Base-by-base conservation (phyloP, 2,888 invertebrate genomes). In the Drosophila dives region DNA sequence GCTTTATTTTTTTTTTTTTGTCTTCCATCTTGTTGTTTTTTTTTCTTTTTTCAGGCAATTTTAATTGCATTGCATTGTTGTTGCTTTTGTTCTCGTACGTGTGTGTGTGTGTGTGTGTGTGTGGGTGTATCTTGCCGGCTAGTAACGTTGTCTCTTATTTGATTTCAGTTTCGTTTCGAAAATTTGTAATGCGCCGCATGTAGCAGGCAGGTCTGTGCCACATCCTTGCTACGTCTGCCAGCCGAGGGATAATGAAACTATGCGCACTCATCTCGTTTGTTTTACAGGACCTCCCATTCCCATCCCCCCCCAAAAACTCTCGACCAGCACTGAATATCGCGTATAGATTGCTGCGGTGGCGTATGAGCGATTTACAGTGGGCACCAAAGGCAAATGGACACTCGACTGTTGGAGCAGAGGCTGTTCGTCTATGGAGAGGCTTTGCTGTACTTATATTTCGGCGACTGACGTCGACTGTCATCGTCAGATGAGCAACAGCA, bases 101-200 rank as follows among this genome's bases (percentile, higher is more conserved):
- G 55, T 72, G 65, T 23, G 50, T 60, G 17, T 62, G n/a, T 45
- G 8, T 38, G 50, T 53, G 26, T 58, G 33, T 60, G 15, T 36
- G 56, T 42, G 32, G 20, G 56, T 71, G 40, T 64, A 15, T 64
- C 17, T 67, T 58, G 36, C 29, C 54, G 62, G 40, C 55, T 4
- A 50, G 66, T 34, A 48, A 7, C 48, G 50, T 58, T 77, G 77
- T 81, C 76, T 82, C 87, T 85, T 85, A 85, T 85, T 89, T 85
- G 85, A 85, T 85, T 85, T 85, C 85, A 81, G 77, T 85, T 89
- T 85, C 85, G 84, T 89, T 85, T 87, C 73, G 86, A 64, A 86
- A 89, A 85, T 85, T 89, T 89, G 85, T 89, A 89, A 85, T 85
- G 82, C 85, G 72, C 73, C 71, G 64, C 85, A 81, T 85, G 85